Conservation (phyloP, 2,888 invertebrate genomes). For the Scelioninae gen. 2 region DNA sequence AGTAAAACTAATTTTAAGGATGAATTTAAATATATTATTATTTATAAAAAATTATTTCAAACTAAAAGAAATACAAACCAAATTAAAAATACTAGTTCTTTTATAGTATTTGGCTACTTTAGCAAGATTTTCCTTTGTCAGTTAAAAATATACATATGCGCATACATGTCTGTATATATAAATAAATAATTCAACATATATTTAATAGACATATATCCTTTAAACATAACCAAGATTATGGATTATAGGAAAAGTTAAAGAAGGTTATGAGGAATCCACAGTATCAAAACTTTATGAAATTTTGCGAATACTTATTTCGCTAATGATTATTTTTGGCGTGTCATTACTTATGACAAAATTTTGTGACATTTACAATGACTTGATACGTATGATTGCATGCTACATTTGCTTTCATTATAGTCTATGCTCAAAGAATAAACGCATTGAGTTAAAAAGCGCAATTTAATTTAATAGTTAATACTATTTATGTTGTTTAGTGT, state of each 20-base stretch:
- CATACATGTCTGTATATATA: constrained; percentile 33
- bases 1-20: no score
- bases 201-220: constrained; percentile 11
- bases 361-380: constrained; percentile 68
- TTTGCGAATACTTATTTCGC: no score
- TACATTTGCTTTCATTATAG: constrained; percentile 5
- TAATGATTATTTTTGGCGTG: constrained; percentile 66
- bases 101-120: constrained; percentile 31
- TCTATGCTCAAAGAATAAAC: background rate
- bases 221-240: constrained; percentile 49
- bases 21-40: background rate
- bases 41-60: background rate
- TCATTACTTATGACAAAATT: constrained; percentile 68
- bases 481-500: constrained; percentile 9
- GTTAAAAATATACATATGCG: constrained; percentile 41
- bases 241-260: constrained; percentile 13
- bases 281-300: constrained; percentile 49
- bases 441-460: no score
- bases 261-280: background rate
- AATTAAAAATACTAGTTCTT: background rate
- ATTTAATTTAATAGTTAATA: background rate
- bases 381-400: constrained; percentile 45
- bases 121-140: constrained; percentile 36
- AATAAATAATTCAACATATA: constrained; percentile 45
- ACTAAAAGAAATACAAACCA: background rate